Conservation (phyloP, 2,113 vertebrate genomes). For the Mus spicilegus region DNA sequence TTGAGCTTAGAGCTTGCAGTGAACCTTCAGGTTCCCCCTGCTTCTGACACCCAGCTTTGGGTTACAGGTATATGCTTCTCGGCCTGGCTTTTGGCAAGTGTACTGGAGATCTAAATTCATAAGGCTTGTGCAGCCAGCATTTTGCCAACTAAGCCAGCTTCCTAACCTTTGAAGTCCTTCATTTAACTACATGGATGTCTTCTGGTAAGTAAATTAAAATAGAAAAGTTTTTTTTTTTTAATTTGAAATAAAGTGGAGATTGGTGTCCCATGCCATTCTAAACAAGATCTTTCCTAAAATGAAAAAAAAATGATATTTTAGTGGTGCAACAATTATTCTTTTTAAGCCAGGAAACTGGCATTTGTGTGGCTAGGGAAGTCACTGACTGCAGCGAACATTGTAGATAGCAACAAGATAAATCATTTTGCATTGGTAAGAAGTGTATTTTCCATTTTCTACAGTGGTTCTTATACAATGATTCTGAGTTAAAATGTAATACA, state of each 20-base stretch:
- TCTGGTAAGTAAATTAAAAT: background rate
- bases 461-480: background rate
- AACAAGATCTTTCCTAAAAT: background rate
- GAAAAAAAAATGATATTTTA: background rate
- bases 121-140: background rate
- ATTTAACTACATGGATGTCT: background rate
- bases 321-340: background rate
- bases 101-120: background rate
- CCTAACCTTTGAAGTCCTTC: background rate
- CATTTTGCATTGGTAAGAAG: background rate
- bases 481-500: conserved; percentile 15
- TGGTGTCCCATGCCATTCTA: background rate
- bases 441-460: background rate
- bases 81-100: background rate
- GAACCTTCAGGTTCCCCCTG: background rate
- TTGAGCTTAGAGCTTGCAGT: background rate
- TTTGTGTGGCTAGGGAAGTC: background rate
- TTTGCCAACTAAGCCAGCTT: background rate
- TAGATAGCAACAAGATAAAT: background rate
- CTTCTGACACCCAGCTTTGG: background rate
- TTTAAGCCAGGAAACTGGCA: background rate
- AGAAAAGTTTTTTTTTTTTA: background rate
- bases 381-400: background rate
- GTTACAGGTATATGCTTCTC: background rate
- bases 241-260: background rate